A percentile compares a stretch with the other conserved stretches of the same genome.
Evolutionary conservation across 2,113 vertebrate species (phyloP).

Genomic region (Seriola rivoliana): DNA sequence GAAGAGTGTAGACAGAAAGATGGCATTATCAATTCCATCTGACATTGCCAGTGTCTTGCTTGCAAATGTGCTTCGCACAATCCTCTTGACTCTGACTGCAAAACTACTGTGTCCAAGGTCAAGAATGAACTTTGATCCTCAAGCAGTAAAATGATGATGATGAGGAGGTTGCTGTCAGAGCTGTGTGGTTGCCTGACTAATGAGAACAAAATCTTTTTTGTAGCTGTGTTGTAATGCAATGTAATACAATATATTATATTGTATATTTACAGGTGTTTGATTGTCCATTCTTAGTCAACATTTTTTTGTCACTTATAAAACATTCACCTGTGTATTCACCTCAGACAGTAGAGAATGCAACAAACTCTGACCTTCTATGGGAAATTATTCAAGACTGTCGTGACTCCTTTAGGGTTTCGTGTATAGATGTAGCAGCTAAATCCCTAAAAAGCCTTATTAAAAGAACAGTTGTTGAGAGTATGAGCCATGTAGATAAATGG

Average conservation of each 20-base stretch:
- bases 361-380: background rate
- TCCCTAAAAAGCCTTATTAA: slow-evolving; percentile 70
- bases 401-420: slow-evolving; percentile 49
- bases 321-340: background rate
- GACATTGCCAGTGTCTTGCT: no score
- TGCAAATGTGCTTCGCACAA: no score
- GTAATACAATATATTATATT: background rate
- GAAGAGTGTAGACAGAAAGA: no score
- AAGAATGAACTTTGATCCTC: no score
- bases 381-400: background rate
- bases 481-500: slow-evolving; percentile 60
- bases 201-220: background rate
- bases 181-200: background rate
- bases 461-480: slow-evolving; percentile 40
- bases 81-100: no score
- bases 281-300: background rate
- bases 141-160: no score
- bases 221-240: background rate
- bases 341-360: background rate
- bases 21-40: no score
- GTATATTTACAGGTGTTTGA: background rate
- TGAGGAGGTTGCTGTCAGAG: no score
- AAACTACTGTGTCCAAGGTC: no score
- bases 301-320: background rate
- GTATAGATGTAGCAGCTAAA: slow-evolving; percentile 13